Evolutionary conservation across 2,797 vertebrate species (phyloP), one percentile per base, ranked within the genome.

Genomic region (Decapterus maruadsi): DNA sequence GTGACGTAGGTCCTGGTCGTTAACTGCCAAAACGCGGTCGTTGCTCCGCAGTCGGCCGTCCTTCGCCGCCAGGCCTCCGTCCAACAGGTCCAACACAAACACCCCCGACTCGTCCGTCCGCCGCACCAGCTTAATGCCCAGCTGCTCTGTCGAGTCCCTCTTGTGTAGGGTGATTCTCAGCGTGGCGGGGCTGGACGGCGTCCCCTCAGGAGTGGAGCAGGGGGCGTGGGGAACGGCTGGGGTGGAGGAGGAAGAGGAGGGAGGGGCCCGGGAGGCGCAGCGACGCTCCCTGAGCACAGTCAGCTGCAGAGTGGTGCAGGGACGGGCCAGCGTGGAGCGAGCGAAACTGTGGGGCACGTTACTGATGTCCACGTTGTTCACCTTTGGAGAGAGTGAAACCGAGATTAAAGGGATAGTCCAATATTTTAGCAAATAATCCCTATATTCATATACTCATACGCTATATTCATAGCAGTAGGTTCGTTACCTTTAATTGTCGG

Each of bases 41-140:
- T 98, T 99, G 74, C 97, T 96, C 89, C 96, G 95, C 72, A 99
- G 96, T 55, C 97, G 86, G 42, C 98, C 97, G 0, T 99, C 98
- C 84, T 98, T 97, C 1, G 98, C 97, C 0, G 98, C 98, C 91
- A 99, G 88, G 0, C 98, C 98, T 17, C 98, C 98, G 43, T 99
- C 98, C 85, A 99, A 65, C 54, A 99, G 96, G 93, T 99, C 98
- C 2, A 99, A 91, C 77, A 99, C 97, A 22, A 99, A 99, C 34
- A 99, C 98, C 0, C 98, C 98, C 0, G 97, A 95, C 92, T 99
- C 98, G 0, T 99, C 98, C 0, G 97, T 99, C 8, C 98, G 95
- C 60, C 98, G 96, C 14, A 99, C 98, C 16, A 99, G 94, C 84
- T 99, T 99, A 79, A 99, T 99, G 85, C 98, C 98, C 0, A 99